Base-by-base conservation (phyloP, 1,140 invertebrate genomes). In the Nasonia vitripennis region DNA sequence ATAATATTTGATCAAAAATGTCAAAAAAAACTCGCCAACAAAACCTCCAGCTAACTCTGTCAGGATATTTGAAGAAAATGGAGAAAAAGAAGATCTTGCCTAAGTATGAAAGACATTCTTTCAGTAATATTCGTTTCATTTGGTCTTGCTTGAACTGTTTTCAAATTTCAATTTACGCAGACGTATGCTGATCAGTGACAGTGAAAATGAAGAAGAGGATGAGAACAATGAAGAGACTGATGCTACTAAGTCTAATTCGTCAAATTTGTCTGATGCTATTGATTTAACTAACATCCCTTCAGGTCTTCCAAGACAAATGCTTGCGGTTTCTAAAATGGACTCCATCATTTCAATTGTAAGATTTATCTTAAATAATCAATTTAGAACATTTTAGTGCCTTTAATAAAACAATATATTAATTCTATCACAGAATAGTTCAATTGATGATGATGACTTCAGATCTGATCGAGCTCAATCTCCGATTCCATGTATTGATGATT, bases 311-410 rank as follows among this genome's bases (percentile, higher is more conserved):
- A 71, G 70, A 9, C 55, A 78, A 17, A 31, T 51, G 9, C 17
- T 75, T 14, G n/a, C 11, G 70, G 7, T 78, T 10, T 27, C 27
- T 83, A 62, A 75, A 27, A 17, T 55, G 9, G 55, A 86, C 79
- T 86, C 86, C 5, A 68, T 86, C 20, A 86, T 84, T 51, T 77
- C 71, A 0, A 81, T 86, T 81, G 82, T 86, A 84, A 81, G 68
- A 37, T 37, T 37, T 4, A 79, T 31, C n/a, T 12, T 55, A 11
- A 78, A 78, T 55, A 20, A 67, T 2, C 41, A 45, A 67, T 20
- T 67, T 20, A 5, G 12, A 31, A 71, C 12, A 14, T n/a, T 14
- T 45, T 4, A 45, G 9, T 71, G 27, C 1, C 77, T 45, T 74
- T 71, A 4, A 71, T 71, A 4, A 11, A 71, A 4, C 4, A 71